Evolutionary conservation across 92 coral and sea anemone species (phyloP), one percentile per base, ranked within the genome.

Genomic region (Epizoanthus illoricatus): DNA sequence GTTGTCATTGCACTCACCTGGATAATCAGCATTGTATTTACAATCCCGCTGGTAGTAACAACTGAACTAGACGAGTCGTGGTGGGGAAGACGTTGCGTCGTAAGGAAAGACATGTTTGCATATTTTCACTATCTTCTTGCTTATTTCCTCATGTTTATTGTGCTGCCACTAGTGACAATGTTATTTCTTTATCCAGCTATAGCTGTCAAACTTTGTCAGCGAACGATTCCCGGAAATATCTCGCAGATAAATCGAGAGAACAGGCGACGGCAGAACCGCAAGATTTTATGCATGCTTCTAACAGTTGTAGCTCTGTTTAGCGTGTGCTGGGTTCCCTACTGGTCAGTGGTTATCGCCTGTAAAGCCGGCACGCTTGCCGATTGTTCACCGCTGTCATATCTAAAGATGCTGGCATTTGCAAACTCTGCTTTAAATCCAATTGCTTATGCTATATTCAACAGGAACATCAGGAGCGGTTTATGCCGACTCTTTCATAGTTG

Each of bases 291-390:
- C 43, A 85, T 92, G 90, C 89, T 92, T 43, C 71, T 81, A 13
- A 65, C 86, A 15, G 81, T 88, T 9, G 97, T 92, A 2, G 58
- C 70, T 9, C 69, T 80, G 47, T 75, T 92, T 54, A 84, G 88
- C 9, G 18, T 86, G 10, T 88, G 92, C 54, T 88, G 94, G 84
- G 85, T 92, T n/a, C 94, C 97, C 9, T 78, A 75, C 63, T 81
- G 91, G 91, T 78, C 82, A 63, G 62, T 67, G 71, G 72, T 63
- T 63, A 21, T 78, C 60, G 71, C 58, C 3, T 78, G 82, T 78
- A 63, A 78, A 20, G 82, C 60, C 64, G 71, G 60, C 82, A 72
- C 82, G 0, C 16, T 64, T 64, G 49, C n/a, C 15, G 45, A 15
- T 6, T 78, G 82, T 42, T 42, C 57, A 5, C 23, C 19, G 0